Conservation (phyloP, 2,113 vertebrate genomes). For the Bubalus kerabau region DNA sequence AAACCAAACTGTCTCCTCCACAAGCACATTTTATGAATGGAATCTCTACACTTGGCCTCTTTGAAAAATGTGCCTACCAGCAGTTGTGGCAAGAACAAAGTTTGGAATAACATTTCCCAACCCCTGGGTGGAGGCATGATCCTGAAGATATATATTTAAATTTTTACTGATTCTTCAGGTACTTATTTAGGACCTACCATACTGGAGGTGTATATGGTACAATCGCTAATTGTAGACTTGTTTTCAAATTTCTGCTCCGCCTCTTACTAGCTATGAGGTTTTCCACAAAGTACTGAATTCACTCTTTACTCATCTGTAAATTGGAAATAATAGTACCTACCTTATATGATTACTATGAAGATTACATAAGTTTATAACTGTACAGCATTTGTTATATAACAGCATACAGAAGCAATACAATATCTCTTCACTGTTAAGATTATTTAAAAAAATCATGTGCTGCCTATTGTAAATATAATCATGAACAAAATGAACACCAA, state of each 20-base stretch:
- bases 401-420: neutral
- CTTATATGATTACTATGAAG: neutral
- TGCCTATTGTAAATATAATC: neutral
- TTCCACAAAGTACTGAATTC: neutral
- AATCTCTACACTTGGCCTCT: neutral
- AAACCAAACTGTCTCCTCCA: neutral
- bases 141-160: neutral
- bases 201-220: neutral
- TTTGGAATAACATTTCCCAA: neutral
- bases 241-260: neutral
- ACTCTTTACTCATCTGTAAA: neutral
- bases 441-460: neutral
- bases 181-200: neutral
- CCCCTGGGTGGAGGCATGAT: neutral
- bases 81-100: neutral
- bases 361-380: neutral
- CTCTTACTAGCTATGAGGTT: neutral
- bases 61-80: neutral
- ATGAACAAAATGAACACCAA: neutral
- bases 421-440: neutral
- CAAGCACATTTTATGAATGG: neutral
- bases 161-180: neutral
- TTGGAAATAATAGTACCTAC: neutral
- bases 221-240: neutral
- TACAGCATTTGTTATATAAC: neutral